phyloP scores from a whole-genome alignment of 2,888 invertebrate species.

The Ennomos fuscantarius region DNA sequence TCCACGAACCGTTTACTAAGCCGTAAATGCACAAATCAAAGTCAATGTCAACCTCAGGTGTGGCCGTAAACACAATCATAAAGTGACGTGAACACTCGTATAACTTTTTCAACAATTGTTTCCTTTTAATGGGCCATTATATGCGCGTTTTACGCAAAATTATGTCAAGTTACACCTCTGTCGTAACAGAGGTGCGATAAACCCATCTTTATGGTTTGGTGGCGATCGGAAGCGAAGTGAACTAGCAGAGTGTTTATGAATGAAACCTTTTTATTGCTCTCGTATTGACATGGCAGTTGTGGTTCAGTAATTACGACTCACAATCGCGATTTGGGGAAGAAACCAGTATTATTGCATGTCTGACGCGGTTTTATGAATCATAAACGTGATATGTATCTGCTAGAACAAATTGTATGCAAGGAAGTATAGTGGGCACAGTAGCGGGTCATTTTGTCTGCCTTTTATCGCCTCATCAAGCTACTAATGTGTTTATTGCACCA shows the following conservation, averaged over 20 bases:
- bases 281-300: slow-evolving; percentile 77
- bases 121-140: slow-evolving; percentile 84
- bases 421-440: slow-evolving; percentile 26
- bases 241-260: slow-evolving; percentile 76
- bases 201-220: slow-evolving; percentile 81
- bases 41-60: slow-evolving; percentile 84
- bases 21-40: slow-evolving; percentile 82
- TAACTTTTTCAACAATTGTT: slow-evolving; percentile 85
- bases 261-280: slow-evolving; percentile 80
- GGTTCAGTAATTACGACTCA: slow-evolving; percentile 78
- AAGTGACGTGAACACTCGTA: slow-evolving; percentile 82
- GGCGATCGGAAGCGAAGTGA: slow-evolving; percentile 79
- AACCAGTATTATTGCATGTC: slow-evolving; percentile 76
- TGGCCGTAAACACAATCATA: slow-evolving; percentile 83
- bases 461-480: slow-evolving; percentile 79
- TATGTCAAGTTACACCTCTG: slow-evolving; percentile 84
- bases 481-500: slow-evolving; percentile 83
- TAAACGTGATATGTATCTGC: slow-evolving; percentile 80
- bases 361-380: slow-evolving; percentile 80
- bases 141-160: slow-evolving; percentile 84
- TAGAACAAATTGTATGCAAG: slow-evolving; percentile 53
- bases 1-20: slow-evolving; percentile 71
- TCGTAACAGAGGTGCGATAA: slow-evolving; percentile 80
- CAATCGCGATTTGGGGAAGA: slow-evolving; percentile 76
- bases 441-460: slow-evolving; percentile 43